Percentiles rank a stretch among this genome's conserved stretches.
phyloP scores from a whole-genome alignment of 2,888 invertebrate species.

The Sinelater perroti region DNA sequence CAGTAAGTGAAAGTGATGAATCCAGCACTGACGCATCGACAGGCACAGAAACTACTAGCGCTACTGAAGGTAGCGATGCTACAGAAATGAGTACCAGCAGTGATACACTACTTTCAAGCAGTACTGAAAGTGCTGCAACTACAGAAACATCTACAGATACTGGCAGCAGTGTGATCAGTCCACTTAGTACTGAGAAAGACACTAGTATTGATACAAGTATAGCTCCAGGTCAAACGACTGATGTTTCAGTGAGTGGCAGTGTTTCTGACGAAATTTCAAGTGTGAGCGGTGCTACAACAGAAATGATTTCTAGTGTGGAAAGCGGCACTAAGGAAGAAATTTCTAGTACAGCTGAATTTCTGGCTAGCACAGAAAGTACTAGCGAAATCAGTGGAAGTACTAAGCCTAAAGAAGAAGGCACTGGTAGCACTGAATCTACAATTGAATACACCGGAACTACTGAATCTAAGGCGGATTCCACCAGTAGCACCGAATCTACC shows the following conservation, averaged over 20 bases:
- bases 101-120: constrained; percentile 23
- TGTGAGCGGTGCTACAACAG: neutral
- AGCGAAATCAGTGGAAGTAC: constrained; percentile 25
- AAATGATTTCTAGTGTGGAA: constrained; percentile 4
- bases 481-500: constrained; percentile 40
- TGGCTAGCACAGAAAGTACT: constrained; percentile 20
- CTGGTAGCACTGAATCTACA: constrained; percentile 25
- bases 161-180: neutral
- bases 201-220: constrained; percentile 13
- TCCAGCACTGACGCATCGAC: constrained; percentile 1
- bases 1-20: constrained; percentile 13
- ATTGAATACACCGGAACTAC: constrained; percentile 44
- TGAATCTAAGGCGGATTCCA: constrained; percentile 40
- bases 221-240: constrained; percentile 17
- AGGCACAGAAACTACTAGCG: constrained; percentile 1
- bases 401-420: constrained; percentile 13
- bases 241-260: neutral
- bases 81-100: constrained; percentile 25
- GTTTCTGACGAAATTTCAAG: constrained; percentile 28
- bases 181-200: constrained; percentile 25
- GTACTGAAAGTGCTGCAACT: constrained; percentile 22
- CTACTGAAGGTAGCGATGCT: constrained; percentile 3
- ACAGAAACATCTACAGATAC: constrained; percentile 5
- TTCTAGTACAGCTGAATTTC: constrained; percentile 30
- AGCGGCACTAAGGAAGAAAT: neutral